These are phyloP conservation scores for Bombylius discolor DNA, from an alignment of 2,888 invertebrate species.

Conservation along the genomic window DNA sequence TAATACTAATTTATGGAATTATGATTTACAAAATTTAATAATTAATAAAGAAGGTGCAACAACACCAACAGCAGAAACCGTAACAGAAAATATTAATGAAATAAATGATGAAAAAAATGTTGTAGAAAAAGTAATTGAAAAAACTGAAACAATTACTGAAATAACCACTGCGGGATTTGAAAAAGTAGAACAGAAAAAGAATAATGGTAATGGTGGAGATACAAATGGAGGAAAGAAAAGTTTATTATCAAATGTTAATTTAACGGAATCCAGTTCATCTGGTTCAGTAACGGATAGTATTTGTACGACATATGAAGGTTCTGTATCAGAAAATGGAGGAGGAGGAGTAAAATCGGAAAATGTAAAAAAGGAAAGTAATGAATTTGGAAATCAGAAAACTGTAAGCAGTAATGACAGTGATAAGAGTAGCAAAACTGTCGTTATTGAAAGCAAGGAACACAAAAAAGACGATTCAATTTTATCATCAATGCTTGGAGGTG, in stretches of 20 bases:
- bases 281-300: slow-evolving; percentile 49
- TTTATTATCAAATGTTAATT: slow-evolving; percentile 19
- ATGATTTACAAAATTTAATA: background rate
- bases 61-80: background rate
- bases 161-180: no score
- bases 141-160: background rate
- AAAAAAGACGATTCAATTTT: slow-evolving; percentile 23
- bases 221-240: slow-evolving; percentile 1
- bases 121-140: no score
- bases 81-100: background rate
- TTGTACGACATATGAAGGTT: slow-evolving; percentile 44
- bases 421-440: no score
- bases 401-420: no score
- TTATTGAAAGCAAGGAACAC: background rate
- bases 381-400: no score
- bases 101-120: background rate
- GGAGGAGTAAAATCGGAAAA: background rate
- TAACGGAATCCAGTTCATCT: slow-evolving; percentile 50
- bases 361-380: background rate
- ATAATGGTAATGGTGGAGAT: background rate
- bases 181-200: background rate
- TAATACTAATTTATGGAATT: background rate
- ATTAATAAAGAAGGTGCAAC: background rate
- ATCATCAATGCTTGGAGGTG: slow-evolving; percentile 39
- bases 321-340: background rate